Evolutionary conservation across 1,140 invertebrate species (phyloP).

Genomic region (Euschistus heros): DNA sequence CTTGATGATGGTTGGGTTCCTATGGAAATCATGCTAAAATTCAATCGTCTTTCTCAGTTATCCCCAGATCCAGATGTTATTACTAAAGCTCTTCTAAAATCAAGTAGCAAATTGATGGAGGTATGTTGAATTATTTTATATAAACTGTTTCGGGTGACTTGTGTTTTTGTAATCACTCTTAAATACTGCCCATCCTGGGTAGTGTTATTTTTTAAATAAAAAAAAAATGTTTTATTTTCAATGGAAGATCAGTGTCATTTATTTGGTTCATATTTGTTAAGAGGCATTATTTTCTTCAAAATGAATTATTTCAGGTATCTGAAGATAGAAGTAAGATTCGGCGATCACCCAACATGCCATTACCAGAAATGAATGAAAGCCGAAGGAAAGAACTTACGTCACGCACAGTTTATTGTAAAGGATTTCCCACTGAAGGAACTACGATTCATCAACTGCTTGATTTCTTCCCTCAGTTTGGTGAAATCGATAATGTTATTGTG

Average conservation of each 20-base stretch:
- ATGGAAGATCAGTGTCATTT: neutral
- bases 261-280: too few species aligned
- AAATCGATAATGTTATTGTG: slow-evolving; percentile 63
- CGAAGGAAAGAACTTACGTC: slow-evolving; percentile 62
- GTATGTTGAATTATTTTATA: slow-evolving; percentile 15
- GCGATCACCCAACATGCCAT: slow-evolving; percentile 57
- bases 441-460: slow-evolving; percentile 60
- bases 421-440: slow-evolving; percentile 58
- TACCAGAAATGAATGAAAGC: slow-evolving; percentile 78
- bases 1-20: slow-evolving; percentile 85
- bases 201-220: too few species aligned
- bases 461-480: slow-evolving; percentile 59
- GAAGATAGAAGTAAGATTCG: slow-evolving; percentile 75
- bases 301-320: slow-evolving; percentile 39
- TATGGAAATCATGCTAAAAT: slow-evolving; percentile 71
- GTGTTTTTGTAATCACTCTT: neutral
- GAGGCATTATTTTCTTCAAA: too few species aligned
- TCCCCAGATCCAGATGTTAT: slow-evolving; percentile 59
- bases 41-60: slow-evolving; percentile 71
- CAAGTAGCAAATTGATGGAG: slow-evolving; percentile 35
- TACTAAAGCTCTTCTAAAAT: slow-evolving; percentile 59
- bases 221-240: neutral
- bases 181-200: too few species aligned
- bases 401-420: slow-evolving; percentile 79
- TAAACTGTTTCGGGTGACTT: neutral